Percentiles rank a stretch among this genome's conserved stretches.
Conservation (phyloP, 2,888 invertebrate genomes). For the Drosophila helvetica region DNA sequence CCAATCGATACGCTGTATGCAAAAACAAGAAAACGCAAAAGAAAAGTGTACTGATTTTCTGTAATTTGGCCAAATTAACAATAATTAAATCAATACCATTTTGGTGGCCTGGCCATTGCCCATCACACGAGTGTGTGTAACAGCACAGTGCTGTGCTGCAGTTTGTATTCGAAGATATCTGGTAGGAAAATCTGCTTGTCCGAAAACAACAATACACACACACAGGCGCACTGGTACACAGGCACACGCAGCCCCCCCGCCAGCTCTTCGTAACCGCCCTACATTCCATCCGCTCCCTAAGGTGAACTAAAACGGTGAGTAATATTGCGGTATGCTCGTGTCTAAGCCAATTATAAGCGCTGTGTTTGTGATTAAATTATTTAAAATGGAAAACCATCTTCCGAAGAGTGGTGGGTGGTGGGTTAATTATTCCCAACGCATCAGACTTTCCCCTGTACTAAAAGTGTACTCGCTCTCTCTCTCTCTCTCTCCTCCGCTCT, state of each 20-base stretch:
- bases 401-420: conserved; percentile 4
- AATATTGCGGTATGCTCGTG: conserved; percentile 51
- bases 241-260: conserved; percentile 30
- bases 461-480: conserved; percentile 20
- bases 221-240: conserved; percentile 16
- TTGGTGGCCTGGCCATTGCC: neutral
- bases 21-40: conserved; percentile 39
- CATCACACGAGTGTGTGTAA: conserved; percentile 7
- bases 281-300: conserved; percentile 53
- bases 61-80: conserved; percentile 14
- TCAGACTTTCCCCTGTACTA: conserved; percentile 26
- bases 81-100: conserved; percentile 14
- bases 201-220: conserved; percentile 24
- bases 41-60: conserved; percentile 21
- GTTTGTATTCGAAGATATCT: neutral
- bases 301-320: conserved; percentile 67
- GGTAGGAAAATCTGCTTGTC: conserved; percentile 11
- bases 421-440: neutral
- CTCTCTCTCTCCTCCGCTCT: neutral
- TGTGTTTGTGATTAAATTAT: conserved; percentile 36
- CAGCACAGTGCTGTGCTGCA: conserved; percentile 13
- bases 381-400: conserved; percentile 22
- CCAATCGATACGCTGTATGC: neutral
- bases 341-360: conserved; percentile 61
- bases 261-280: conserved; percentile 42